Evolutionary conservation across 2,113 vertebrate species (phyloP).

Genomic region (Glaucomys volans): DNA sequence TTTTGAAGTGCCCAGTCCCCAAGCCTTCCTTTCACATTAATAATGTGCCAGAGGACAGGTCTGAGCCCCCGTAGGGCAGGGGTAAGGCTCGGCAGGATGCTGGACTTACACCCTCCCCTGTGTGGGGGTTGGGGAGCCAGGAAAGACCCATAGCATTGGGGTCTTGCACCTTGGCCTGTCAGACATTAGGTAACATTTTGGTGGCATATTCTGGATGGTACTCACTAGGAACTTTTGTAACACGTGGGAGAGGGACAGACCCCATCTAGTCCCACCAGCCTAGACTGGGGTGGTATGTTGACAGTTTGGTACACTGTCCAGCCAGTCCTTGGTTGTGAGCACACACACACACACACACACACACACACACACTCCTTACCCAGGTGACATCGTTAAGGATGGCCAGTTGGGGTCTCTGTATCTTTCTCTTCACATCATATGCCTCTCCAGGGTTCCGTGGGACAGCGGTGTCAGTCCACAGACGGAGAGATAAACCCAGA

Average conservation of each 20-base stretch:
- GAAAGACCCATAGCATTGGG: not conserved
- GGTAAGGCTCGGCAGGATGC: too few relatives aligned
- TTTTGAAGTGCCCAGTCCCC: not conserved
- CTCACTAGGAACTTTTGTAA: not conserved
- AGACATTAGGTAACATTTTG: too few relatives aligned
- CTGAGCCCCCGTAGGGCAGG: accelerated
- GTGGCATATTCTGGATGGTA: not conserved
- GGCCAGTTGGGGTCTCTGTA: not conserved
- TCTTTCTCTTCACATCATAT: not conserved
- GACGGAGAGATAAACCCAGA: not conserved
- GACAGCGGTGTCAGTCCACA: not conserved
- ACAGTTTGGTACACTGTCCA: not conserved
- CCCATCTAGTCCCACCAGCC: not conserved
- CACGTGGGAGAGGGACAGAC: not conserved
- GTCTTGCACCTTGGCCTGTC: not conserved
- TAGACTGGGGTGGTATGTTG: accelerated
- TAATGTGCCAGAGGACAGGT: not conserved
- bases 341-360: not conserved
- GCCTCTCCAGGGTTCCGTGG: not conserved
- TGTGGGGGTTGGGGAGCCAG: accelerated
- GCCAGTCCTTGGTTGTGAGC: not conserved
- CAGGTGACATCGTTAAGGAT: not conserved
- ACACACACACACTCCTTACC: not conserved
- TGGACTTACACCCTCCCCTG: not conserved
- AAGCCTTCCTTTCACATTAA: not conserved